These are phyloP conservation scores for Rhorus exstirpatorius DNA, from an alignment of 2,888 invertebrate species.

Conservation along the genomic window DNA sequence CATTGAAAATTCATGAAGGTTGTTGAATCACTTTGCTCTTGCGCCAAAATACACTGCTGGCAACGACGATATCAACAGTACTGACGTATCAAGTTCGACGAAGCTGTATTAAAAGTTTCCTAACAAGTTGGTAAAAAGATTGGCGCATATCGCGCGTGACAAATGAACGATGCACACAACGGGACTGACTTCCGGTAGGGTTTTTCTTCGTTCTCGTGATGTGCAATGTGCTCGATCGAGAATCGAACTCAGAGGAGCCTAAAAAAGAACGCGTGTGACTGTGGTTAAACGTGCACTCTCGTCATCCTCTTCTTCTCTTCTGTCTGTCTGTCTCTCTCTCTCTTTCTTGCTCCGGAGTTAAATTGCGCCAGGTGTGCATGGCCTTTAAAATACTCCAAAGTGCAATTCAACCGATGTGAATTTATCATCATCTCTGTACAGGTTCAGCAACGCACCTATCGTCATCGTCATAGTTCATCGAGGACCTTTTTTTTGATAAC, in stretches of 20 bases:
- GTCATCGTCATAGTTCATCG: constrained; percentile 20
- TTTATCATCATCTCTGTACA: constrained; percentile 12
- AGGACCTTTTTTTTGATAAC: constrained; percentile 39
- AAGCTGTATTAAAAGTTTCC: background rate
- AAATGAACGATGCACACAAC: constrained; percentile 8
- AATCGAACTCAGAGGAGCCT: background rate
- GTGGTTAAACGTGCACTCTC: background rate
- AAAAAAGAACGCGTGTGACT: background rate
- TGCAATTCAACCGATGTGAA: constrained; percentile 12
- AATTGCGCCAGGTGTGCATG: background rate
- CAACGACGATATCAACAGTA: background rate
- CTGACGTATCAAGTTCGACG: background rate
- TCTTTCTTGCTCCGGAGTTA: background rate
- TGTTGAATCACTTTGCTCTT: background rate
- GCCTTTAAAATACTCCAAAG: constrained; percentile 15
- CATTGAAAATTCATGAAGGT: background rate
- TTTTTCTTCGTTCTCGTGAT: background rate
- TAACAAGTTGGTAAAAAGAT: too few species aligned
- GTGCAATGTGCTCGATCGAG: background rate
- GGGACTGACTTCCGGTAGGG: constrained; percentile 8
- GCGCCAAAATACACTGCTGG: background rate
- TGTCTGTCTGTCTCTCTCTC: background rate
- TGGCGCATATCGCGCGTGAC: background rate
- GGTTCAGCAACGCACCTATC: background rate
- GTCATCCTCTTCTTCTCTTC: background rate